Conservation (phyloP, 2,797 vertebrate genomes). For the Cebuella pygmaea region DNA sequence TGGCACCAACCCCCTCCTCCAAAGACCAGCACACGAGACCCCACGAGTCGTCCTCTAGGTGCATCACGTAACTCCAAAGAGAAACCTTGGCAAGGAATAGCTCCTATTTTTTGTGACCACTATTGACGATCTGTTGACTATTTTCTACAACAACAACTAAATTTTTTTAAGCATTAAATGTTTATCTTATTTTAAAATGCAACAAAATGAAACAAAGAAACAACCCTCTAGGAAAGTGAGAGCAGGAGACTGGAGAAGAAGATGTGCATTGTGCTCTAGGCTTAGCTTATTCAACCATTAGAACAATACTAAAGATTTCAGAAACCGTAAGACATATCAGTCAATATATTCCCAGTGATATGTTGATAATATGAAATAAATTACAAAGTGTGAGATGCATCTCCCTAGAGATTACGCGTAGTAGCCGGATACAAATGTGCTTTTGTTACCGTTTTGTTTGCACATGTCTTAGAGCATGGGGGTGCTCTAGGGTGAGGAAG, state of each 20-base stretch:
- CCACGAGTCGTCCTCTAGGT: not conserved
- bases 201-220: not conserved
- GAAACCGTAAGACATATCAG: not conserved
- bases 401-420: not conserved
- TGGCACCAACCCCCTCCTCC: accelerated
- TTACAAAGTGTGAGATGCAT: not conserved
- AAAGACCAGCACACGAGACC: not conserved
- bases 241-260: not conserved
- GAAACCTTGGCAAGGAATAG: not conserved
- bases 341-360: not conserved
- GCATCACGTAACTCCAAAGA: not conserved
- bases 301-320: not conserved
- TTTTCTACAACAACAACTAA: not conserved
- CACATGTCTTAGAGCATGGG: not conserved
- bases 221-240: not conserved
- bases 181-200: not conserved
- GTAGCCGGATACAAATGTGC: not conserved
- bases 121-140: not conserved
- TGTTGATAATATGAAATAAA: not conserved
- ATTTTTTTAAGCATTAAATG: not conserved
- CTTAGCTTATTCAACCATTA: not conserved
- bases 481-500: too few species aligned
- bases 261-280: not conserved
- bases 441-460: too few species aligned
- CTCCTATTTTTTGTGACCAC: not conserved